A percentile compares a stretch with the other conserved stretches of the same genome.
Conservation (phyloP, 2,113 vertebrate species). For the Tragelaphus scriptus region DNA sequence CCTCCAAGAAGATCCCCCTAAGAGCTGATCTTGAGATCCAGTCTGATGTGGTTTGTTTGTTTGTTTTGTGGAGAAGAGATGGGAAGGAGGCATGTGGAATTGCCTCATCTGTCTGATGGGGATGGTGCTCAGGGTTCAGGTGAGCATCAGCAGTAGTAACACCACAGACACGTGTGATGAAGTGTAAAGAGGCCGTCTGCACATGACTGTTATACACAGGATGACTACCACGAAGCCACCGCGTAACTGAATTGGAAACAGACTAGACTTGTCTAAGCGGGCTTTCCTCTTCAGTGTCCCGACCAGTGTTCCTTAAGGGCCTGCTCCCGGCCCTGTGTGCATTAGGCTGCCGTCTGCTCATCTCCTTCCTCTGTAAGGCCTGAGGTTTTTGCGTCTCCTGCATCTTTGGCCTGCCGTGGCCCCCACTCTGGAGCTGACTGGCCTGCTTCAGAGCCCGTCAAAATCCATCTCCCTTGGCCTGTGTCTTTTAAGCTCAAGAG, state of each 20-base stretch:
- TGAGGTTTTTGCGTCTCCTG: not conserved
- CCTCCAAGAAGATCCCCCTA: not conserved
- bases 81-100: not conserved
- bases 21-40: not conserved
- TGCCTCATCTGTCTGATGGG: not conserved
- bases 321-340: not conserved
- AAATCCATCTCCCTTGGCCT: not conserved
- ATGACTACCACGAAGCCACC: not conserved
- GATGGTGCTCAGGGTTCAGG: not conserved
- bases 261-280: not conserved
- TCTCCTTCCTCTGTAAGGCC: not conserved
- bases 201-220: too few relatives aligned
- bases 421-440: not conserved
- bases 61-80: not conserved
- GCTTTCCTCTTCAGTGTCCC: not conserved
- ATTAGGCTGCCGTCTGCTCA: rapidly evolving
- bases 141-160: not conserved
- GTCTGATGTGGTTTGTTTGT: not conserved
- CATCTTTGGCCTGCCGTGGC: not conserved
- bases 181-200: not conserved
- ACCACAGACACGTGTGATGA: not conserved
- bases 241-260: not conserved
- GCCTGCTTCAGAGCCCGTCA: not conserved
- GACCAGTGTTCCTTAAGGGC: not conserved
- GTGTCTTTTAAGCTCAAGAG: not conserved